Evolutionary conservation across 2,888 invertebrate genomes (phyloP).

Genomic region (Oxytorus armatus): DNA sequence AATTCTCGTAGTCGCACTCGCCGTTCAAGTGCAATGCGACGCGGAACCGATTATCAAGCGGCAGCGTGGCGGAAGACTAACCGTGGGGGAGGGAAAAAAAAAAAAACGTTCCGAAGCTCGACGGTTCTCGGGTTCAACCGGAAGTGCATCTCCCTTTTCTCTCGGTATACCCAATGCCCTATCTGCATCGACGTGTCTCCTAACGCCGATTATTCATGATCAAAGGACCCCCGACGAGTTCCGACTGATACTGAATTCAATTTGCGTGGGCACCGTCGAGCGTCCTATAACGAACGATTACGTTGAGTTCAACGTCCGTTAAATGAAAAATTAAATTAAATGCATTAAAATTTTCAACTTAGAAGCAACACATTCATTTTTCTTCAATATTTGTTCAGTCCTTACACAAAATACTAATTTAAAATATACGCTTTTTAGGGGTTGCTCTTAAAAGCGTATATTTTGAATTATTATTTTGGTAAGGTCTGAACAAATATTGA

Average conservation of each 20-base stretch:
- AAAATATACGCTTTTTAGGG: too few species aligned
- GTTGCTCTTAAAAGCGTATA: too few species aligned
- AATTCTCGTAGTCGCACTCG: conserved; percentile 22
- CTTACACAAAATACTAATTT: too few species aligned
- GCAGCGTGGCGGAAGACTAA: conserved; percentile 44
- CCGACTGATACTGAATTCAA: conserved; percentile 46
- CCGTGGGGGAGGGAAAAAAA: neutral
- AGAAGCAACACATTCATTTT: too few species aligned
- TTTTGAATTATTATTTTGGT: too few species aligned
- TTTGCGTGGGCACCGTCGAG: conserved; percentile 28
- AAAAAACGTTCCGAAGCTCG: conserved; percentile 54
- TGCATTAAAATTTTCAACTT: too few species aligned
- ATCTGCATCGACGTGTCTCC: conserved; percentile 43
- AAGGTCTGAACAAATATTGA: too few species aligned
- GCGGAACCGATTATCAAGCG: conserved; percentile 62
- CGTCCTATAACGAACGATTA: conserved; percentile 8
- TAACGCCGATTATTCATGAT: conserved; percentile 58
- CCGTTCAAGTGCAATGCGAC: conserved; percentile 55
- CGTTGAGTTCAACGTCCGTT: conserved; percentile 37
- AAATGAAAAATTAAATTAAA: neutral
- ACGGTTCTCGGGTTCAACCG: conserved; percentile 59
- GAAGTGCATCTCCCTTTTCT: conserved; percentile 60
- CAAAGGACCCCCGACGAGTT: conserved; percentile 54
- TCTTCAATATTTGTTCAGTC: too few species aligned
- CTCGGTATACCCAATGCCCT: conserved; percentile 14